These are phyloP conservation scores for Latrodectus elegans DNA, from an alignment of 2,888 invertebrate species.

Conservation along the genomic window DNA sequence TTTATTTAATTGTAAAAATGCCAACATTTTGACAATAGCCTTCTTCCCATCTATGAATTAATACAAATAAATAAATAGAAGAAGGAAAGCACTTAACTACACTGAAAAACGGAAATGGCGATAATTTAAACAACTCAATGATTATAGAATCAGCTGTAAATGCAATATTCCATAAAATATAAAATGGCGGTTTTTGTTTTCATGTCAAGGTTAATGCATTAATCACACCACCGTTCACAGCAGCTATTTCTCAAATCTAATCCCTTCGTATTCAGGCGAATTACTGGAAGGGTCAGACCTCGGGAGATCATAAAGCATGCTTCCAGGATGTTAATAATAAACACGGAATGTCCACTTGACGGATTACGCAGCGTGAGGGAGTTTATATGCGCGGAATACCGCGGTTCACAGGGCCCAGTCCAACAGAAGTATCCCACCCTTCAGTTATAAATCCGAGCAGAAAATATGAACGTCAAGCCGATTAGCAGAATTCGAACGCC, in stretches of 20 bases:
- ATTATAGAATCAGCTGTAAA: too few relatives aligned
- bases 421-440: slow-evolving; percentile 4
- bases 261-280: slow-evolving; percentile 36
- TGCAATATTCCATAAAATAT: too few relatives aligned
- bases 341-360: slow-evolving; percentile 49
- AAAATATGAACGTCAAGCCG: slow-evolving; percentile 20
- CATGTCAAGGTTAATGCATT: too few relatives aligned
- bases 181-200: too few relatives aligned
- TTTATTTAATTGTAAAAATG: too few relatives aligned
- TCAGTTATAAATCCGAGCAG: slow-evolving; percentile 12
- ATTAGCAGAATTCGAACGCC: slow-evolving; percentile 23
- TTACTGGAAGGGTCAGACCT: not conserved
- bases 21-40: too few relatives aligned
- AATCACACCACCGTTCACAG: too few relatives aligned
- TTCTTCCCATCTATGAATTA: too few relatives aligned
- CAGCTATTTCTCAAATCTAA: not conserved
- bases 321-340: slow-evolving; percentile 38
- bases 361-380: slow-evolving; percentile 21
- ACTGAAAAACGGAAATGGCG: too few relatives aligned
- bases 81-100: too few relatives aligned
- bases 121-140: too few relatives aligned
- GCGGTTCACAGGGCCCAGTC: not conserved
- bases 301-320: slow-evolving; percentile 57
- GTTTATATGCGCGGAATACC: slow-evolving; percentile 9
- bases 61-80: too few relatives aligned